Conservation (phyloP, 2,797 vertebrate species). For the Acropternis orthonyx region DNA sequence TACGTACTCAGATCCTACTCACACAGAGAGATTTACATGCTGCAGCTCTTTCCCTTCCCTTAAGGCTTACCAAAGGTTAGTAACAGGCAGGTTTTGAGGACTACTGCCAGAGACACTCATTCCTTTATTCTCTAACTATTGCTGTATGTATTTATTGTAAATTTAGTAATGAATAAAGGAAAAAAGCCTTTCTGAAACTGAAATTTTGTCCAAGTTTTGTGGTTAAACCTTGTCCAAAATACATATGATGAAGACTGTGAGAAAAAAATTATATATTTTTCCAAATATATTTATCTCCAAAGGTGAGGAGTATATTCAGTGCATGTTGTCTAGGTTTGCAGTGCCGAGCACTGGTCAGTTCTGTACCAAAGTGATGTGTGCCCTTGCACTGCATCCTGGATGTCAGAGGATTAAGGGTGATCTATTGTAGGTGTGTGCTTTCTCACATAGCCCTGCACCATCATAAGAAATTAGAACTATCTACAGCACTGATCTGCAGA, state of each 20-base stretch:
- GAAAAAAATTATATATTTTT: fast-evolving
- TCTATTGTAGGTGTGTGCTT: neutral
- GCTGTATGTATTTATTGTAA: neutral
- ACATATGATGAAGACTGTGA: neutral
- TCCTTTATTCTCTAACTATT: neutral
- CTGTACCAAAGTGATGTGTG: neutral
- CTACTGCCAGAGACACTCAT: neutral
- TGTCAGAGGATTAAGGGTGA: neutral
- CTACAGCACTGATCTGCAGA: neutral
- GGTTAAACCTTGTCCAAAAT: neutral
- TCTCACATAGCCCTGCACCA: neutral
- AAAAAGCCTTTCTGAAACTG: neutral
- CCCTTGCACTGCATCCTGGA: neutral
- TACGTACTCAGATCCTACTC: neutral
- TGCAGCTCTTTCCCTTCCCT: neutral
- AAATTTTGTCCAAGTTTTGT: neutral
- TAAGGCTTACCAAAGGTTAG: neutral
- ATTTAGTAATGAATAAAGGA: neutral
- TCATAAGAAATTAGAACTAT: neutral
- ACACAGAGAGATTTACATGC: neutral
- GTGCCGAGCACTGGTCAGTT: neutral
- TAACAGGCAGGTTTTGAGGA: neutral
- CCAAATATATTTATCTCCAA: neutral
- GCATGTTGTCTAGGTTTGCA: neutral
- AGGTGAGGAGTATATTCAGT: neutral